phyloP scores from a whole-genome alignment of 2,888 invertebrate species.

The Athripsodes cinereus region DNA sequence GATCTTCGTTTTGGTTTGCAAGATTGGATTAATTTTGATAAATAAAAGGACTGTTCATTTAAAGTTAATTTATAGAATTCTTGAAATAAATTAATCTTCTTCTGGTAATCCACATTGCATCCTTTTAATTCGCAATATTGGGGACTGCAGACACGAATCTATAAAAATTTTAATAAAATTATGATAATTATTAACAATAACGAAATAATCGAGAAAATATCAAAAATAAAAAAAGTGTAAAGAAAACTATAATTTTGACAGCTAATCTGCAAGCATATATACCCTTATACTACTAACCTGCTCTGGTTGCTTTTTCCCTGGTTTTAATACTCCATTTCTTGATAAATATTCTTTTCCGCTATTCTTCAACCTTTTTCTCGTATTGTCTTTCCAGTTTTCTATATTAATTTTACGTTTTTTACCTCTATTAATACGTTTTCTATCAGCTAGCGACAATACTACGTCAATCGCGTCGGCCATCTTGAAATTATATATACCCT shows the following conservation, averaged over 20 bases:
- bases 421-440: background rate
- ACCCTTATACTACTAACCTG: too few relatives aligned
- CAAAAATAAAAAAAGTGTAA: background rate
- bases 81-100: background rate
- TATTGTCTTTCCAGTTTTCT: too few relatives aligned
- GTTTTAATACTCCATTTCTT: too few relatives aligned
- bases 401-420: background rate
- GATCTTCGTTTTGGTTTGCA: background rate
- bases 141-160: background rate
- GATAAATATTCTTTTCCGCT: background rate
- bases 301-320: too few relatives aligned
- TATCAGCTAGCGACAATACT: background rate
- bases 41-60: background rate
- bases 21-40: background rate
- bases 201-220: background rate
- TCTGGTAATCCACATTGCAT: background rate
- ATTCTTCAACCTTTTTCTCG: background rate
- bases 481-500: too few relatives aligned
- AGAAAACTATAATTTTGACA: background rate
- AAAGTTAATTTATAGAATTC: background rate
- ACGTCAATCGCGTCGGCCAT: background rate
- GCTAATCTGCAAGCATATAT: too few relatives aligned
- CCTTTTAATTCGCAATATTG: background rate
- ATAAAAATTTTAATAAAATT: background rate
- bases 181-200: background rate